phyloP scores from a whole-genome alignment of 2,113 vertebrate genomes.

The Trachemys scripta region DNA sequence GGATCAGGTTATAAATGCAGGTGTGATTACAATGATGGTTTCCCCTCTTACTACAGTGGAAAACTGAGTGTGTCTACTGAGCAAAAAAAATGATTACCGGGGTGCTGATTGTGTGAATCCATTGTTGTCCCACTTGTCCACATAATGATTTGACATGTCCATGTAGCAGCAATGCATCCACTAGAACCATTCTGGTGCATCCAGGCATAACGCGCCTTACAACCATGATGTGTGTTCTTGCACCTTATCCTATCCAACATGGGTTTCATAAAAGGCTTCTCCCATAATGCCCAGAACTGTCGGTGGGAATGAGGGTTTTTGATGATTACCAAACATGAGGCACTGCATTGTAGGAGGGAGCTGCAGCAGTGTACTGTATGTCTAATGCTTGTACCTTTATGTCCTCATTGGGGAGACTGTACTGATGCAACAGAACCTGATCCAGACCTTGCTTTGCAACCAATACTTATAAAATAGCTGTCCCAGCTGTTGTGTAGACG shows the following conservation, averaged over 20 bases:
- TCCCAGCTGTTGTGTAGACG: no score
- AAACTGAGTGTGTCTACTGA: background rate
- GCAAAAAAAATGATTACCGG: background rate
- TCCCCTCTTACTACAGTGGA: no score
- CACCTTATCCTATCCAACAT: background rate
- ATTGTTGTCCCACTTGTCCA: background rate
- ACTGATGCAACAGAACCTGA: no score
- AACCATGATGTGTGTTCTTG: rapidly evolving
- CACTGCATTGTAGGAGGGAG: background rate
- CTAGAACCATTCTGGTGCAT: rapidly evolving
- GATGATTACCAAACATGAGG: background rate
- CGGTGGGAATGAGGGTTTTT: no score
- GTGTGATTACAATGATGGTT: background rate
- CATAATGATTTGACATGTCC: background rate
- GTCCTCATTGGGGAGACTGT: no score
- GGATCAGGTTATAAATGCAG: background rate
- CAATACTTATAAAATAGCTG: no score
- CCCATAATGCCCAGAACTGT: background rate
- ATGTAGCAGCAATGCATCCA: background rate
- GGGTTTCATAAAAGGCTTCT: background rate
- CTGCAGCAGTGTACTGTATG: no score
- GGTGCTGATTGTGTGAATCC: background rate
- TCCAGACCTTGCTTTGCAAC: no score
- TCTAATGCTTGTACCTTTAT: no score
- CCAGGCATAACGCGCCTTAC: background rate